Evolutionary conservation across 1,140 invertebrate genomes (phyloP).

Genomic region (Zaprionus gabonicus): DNA sequence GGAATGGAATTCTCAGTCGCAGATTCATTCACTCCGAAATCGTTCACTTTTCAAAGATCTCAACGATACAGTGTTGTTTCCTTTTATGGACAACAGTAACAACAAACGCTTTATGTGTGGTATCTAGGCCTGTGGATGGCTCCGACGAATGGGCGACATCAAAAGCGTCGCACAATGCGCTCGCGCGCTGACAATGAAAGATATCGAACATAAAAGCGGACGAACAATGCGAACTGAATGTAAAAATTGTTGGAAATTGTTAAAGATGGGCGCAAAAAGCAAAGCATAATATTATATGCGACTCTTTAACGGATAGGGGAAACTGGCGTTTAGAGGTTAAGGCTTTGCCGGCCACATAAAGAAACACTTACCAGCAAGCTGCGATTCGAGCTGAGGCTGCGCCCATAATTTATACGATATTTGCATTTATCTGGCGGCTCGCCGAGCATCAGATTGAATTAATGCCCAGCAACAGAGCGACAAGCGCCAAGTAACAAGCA

Average conservation of each 20-base stretch:
- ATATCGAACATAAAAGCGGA: constrained; percentile 40
- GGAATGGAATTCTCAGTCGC: constrained; percentile 40
- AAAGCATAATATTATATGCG: constrained; percentile 37
- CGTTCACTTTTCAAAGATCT: neutral
- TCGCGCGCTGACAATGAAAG: constrained; percentile 30
- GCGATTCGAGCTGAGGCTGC: constrained; percentile 10
- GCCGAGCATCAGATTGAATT: constrained; percentile 73
- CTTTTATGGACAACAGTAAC: constrained; percentile 29
- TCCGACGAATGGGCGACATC: constrained; percentile 2
- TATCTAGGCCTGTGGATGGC: constrained; percentile 11
- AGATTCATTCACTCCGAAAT: constrained; percentile 31
- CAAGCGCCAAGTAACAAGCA: constrained; percentile 19
- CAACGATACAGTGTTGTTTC: constrained; percentile 13
- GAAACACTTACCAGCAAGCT: constrained; percentile 36
- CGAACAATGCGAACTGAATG: constrained; percentile 38
- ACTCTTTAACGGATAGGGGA: constrained; percentile 28
- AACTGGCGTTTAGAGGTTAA: constrained; percentile 62
- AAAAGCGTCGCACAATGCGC: constrained; percentile 27
- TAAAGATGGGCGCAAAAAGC: constrained; percentile 25
- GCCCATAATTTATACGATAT: constrained; percentile 75
- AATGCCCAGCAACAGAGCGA: constrained; percentile 39
- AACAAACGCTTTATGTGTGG: neutral
- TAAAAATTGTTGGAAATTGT: constrained; percentile 46
- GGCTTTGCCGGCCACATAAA: constrained; percentile 48
- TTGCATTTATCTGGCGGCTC: constrained; percentile 62